These are phyloP conservation scores for Collichthys lucidus DNA, from an alignment of 2,113 vertebrate genomes.

Conservation along the genomic window DNA sequence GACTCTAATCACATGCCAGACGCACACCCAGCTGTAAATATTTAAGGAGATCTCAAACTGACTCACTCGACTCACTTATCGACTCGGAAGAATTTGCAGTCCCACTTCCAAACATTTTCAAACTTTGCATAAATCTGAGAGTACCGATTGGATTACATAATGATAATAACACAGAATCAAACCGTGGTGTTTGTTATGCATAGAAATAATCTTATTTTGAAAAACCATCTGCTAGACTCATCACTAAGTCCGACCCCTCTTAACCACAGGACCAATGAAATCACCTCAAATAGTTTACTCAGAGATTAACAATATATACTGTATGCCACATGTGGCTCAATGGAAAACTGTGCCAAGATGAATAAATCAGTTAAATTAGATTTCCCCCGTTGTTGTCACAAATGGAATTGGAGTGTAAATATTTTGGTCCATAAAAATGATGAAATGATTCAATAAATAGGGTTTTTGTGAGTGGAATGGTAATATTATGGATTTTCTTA, in stretches of 20 bases:
- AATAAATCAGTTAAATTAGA: too few species aligned
- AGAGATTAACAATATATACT: too few species aligned
- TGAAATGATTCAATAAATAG: neutral
- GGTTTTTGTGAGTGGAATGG: neutral
- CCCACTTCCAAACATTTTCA: constrained; percentile 42
- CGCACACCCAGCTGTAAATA: constrained; percentile 51
- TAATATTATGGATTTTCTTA: neutral
- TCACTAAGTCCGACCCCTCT: constrained; percentile 10
- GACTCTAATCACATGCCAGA: constrained; percentile 34
- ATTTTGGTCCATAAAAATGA: neutral
- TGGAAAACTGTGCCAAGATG: too few species aligned
- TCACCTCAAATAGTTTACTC: neutral
- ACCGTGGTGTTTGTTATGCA: constrained; percentile 3
- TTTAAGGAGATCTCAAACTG: constrained; percentile 44
- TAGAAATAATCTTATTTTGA: neutral
- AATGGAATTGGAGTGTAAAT: neutral
- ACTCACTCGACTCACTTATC: constrained; percentile 23
- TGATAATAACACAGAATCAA: neutral
- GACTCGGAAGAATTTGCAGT: constrained; percentile 19
- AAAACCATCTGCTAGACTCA: constrained; percentile 15
- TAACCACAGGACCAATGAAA: constrained; percentile 16
- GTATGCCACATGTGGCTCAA: too few species aligned
- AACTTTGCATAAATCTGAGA: constrained; percentile 9
- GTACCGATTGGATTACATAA: constrained; percentile 23
- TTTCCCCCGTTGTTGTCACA: too few species aligned